phyloP scores from a whole-genome alignment of 2,113 vertebrate genomes.

The Calidris pugnax region DNA sequence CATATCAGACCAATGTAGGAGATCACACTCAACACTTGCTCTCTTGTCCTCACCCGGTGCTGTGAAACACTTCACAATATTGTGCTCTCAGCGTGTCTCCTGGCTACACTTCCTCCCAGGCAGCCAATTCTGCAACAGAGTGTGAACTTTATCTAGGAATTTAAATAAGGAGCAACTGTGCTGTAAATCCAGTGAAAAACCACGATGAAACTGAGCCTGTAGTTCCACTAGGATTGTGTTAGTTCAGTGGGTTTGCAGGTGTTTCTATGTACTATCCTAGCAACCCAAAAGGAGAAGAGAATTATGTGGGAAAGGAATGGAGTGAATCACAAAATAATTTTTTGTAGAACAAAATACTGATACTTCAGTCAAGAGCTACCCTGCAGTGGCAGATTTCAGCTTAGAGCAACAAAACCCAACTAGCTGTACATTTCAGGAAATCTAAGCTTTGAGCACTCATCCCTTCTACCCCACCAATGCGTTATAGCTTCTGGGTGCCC shows the following conservation, averaged over 20 bases:
- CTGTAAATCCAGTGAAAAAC: background rate
- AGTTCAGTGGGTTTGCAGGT: background rate
- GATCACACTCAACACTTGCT: background rate
- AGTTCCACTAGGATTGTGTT: background rate
- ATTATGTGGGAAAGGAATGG: background rate
- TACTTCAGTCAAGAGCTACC: background rate
- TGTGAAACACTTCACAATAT: background rate
- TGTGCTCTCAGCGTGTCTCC: background rate
- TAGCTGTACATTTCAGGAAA: background rate
- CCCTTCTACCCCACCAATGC: background rate
- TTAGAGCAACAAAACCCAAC: background rate
- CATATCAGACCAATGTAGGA: background rate
- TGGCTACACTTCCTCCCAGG: background rate
- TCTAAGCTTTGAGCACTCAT: background rate
- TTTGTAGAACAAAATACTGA: background rate
- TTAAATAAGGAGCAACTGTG: background rate
- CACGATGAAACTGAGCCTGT: background rate
- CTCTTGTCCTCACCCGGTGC: background rate
- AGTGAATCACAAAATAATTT: background rate
- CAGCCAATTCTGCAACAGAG: background rate
- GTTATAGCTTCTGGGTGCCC: background rate
- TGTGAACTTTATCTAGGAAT: background rate
- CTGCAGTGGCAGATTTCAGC: background rate
- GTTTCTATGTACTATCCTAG: background rate
- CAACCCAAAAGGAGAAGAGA: background rate